Conservation (phyloP, 2,113 vertebrate genomes). For the Pangasianodon hypophthalmus region DNA sequence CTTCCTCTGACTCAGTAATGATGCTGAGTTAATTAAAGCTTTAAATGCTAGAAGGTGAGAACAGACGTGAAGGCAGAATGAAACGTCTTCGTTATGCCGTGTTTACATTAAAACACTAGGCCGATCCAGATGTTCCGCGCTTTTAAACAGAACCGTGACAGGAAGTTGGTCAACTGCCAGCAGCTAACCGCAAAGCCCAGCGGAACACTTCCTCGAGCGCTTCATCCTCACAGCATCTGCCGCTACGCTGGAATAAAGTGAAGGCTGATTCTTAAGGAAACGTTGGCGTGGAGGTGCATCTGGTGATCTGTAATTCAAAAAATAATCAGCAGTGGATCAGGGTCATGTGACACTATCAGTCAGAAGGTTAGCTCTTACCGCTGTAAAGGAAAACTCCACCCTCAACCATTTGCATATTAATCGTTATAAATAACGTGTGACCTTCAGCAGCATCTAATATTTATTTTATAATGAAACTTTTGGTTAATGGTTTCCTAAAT, state of each 20-base stretch:
- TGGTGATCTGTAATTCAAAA: background rate
- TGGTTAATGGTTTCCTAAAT: background rate
- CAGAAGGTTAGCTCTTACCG: background rate
- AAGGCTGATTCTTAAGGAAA: background rate
- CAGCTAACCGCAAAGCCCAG: background rate
- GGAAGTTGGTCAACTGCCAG: background rate
- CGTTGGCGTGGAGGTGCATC: background rate
- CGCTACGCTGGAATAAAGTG: background rate
- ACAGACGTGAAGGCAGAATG: background rate
- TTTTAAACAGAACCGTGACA: background rate
- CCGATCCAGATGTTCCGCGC: background rate
- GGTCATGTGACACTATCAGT: background rate
- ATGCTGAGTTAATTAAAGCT: slow-evolving; percentile 18
- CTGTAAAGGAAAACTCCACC: background rate
- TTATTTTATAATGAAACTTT: background rate
- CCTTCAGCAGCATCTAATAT: background rate
- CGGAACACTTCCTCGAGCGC: background rate
- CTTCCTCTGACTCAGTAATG: slow-evolving; percentile 5
- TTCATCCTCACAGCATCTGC: background rate
- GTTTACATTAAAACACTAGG: background rate
- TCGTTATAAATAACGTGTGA: background rate
- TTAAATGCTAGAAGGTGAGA: background rate
- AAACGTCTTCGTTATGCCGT: background rate
- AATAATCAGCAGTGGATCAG: background rate
- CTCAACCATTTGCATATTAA: background rate